Evolutionary conservation across 2,888 invertebrate genomes (phyloP).

Genomic region (Tetragonisca angustula): DNA sequence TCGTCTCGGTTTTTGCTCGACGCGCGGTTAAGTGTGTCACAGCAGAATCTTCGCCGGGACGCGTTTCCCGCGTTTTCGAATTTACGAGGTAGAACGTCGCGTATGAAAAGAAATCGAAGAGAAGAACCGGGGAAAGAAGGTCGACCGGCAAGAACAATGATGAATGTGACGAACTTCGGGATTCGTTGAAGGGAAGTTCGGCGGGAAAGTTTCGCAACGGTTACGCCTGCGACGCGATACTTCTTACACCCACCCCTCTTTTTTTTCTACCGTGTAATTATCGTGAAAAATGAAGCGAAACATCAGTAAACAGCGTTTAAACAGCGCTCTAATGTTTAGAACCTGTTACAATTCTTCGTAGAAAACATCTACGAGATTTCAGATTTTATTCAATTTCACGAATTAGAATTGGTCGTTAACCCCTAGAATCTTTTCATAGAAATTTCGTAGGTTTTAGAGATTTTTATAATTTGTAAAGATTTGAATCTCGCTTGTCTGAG

Average conservation of each 20-base stretch:
- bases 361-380: not conserved
- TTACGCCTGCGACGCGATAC: conserved; percentile 36
- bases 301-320: not conserved
- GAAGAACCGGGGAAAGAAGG: conserved; percentile 26
- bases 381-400: not conserved
- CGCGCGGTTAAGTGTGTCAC: conserved; percentile 35
- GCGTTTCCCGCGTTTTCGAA: conserved; percentile 49
- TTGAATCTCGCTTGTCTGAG: not conserved
- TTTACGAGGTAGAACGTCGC: conserved; percentile 56
- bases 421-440: too few relatives aligned
- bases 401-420: not conserved
- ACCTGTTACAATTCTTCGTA: not conserved
- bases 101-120: conserved; percentile 64
- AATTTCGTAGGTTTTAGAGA: not conserved
- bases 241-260: not conserved
- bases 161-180: conserved; percentile 60
- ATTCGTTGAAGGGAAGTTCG: conserved; percentile 52
- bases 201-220: conserved; percentile 44
- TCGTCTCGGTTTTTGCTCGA: conserved; percentile 31
- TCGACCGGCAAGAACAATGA: conserved; percentile 64
- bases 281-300: conserved; percentile 13
- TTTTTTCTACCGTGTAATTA: conserved; percentile 50
- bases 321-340: conserved; percentile 1
- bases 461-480: not conserved
- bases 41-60: conserved; percentile 11